Evolutionary conservation across 2,113 vertebrate species (phyloP).

Genomic region (Salvelinus namaycush): DNA sequence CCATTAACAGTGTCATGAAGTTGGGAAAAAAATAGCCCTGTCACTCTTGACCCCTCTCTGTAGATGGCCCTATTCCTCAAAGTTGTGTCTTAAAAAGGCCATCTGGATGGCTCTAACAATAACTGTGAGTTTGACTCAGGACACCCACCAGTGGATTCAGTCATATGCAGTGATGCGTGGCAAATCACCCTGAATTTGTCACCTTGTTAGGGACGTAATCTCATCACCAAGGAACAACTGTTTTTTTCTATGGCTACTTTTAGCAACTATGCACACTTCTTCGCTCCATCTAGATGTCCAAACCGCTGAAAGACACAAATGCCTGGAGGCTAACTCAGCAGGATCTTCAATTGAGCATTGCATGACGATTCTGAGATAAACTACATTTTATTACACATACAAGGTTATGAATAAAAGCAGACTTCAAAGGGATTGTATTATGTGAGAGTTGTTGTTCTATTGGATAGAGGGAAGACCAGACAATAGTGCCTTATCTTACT

Average conservation of each 20-base stretch:
- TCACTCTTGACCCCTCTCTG: conserved; percentile 56
- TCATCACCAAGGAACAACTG: conserved; percentile 31
- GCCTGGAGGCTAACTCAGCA: too few species aligned
- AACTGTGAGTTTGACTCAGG: conserved; percentile 62
- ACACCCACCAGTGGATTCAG: conserved; percentile 39
- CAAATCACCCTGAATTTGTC: conserved; percentile 36
- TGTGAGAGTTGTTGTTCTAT: too few species aligned
- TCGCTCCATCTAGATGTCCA: too few species aligned
- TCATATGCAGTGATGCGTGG: conserved; percentile 36
- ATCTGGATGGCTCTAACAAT: conserved; percentile 65
- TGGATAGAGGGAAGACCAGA: too few species aligned
- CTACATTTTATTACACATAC: too few species aligned
- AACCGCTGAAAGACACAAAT: too few species aligned
- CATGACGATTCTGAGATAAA: too few species aligned
- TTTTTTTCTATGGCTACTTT: neutral
- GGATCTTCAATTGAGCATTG: too few species aligned
- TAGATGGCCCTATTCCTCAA: conserved; percentile 54
- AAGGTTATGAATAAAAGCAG: too few species aligned
- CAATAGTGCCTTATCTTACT: too few species aligned
- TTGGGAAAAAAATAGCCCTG: conserved; percentile 51
- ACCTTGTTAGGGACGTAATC: conserved; percentile 71
- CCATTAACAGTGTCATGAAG: conserved; percentile 46
- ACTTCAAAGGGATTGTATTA: too few species aligned
- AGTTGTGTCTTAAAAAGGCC: conserved; percentile 73
- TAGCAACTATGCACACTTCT: neutral